Evolutionary conservation across 2,797 vertebrate genomes (phyloP).

Genomic region (Steatocranus sp.): DNA sequence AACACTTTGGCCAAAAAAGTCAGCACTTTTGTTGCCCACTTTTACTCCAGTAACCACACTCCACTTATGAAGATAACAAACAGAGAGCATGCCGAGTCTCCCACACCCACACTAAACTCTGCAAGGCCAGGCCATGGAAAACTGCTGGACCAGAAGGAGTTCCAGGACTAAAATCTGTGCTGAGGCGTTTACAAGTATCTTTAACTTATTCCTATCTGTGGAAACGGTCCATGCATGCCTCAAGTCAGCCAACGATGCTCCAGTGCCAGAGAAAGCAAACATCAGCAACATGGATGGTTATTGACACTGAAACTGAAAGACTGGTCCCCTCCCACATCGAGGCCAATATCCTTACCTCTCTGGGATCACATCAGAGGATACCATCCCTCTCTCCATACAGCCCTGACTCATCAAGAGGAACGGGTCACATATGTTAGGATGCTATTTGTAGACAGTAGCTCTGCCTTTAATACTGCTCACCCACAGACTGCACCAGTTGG

Average conservation of each 20-base stretch:
- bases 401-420: background rate
- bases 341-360: fast-evolving
- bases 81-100: fast-evolving
- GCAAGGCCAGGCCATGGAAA: background rate
- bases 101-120: background rate
- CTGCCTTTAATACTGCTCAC: background rate
- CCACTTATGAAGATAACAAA: background rate
- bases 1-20: background rate
- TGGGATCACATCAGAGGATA: background rate
- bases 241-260: background rate
- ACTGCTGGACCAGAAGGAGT: background rate
- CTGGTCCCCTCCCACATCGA: background rate
- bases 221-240: background rate
- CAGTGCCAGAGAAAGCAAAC: background rate
- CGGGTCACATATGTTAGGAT: background rate
- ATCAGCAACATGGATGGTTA: background rate
- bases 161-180: background rate
- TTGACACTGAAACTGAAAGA: fast-evolving
- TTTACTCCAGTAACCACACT: background rate
- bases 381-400: background rate
- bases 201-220: background rate
- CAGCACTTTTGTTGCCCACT: background rate
- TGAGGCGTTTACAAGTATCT: background rate
- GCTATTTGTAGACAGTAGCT: background rate
- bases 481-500: background rate